Conservation (phyloP, 1,140 invertebrate genomes). For the Drosophila rhopaloa region DNA sequence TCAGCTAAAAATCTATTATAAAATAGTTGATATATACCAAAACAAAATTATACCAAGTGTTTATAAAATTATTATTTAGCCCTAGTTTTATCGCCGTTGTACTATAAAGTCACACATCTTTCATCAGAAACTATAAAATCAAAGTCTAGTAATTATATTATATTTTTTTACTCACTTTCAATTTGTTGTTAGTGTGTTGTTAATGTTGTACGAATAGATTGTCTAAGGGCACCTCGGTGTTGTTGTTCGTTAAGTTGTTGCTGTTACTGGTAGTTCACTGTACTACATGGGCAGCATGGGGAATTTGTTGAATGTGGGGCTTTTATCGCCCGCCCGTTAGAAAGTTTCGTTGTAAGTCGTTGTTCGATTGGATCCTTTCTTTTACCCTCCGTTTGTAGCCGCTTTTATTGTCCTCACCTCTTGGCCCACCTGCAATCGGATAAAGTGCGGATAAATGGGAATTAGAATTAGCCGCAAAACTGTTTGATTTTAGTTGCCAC, state of each 20-base stretch:
- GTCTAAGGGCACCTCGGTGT: constrained; percentile 69
- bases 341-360: constrained; percentile 47
- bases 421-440: constrained; percentile 30
- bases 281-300: constrained; percentile 33
- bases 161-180: constrained; percentile 46
- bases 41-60: no score
- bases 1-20: no score
- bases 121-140: no score
- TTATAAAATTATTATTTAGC: no score
- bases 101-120: no score
- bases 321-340: background rate
- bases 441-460: constrained; percentile 43
- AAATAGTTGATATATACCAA: no score
- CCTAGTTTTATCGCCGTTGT: no score
- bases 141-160: no score
- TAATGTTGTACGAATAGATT: constrained; percentile 52
- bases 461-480: constrained; percentile 48
- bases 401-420: constrained; percentile 1
- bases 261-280: constrained; percentile 14
- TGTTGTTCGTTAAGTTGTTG: constrained; percentile 32
- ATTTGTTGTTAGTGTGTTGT: constrained; percentile 33
- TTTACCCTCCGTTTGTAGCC: background rate
- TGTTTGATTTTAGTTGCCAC: constrained; percentile 29
- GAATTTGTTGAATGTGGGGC: constrained; percentile 13
- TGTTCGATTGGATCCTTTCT: constrained; percentile 19